Conservation (phyloP, 2,113 vertebrate species). For the Oryzias woworae region DNA sequence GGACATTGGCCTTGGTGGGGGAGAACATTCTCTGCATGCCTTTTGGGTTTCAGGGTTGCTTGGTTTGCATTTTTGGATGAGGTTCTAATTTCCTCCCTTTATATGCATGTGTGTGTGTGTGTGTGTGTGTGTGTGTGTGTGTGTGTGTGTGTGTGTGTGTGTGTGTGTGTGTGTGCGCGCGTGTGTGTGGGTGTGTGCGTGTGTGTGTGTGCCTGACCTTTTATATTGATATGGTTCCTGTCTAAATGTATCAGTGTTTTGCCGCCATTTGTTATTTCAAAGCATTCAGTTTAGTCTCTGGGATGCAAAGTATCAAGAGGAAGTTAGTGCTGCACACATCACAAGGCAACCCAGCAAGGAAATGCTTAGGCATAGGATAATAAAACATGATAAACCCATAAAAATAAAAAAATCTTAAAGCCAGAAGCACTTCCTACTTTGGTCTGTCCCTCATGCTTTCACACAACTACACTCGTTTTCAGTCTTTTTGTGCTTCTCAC, state of each 20-base stretch:
- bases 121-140: no score
- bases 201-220: no score
- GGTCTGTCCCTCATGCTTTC: slow-evolving; percentile 1
- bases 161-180: no score
- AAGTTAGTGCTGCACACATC: slow-evolving; percentile 25
- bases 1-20: no score
- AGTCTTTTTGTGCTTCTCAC: slow-evolving; percentile 26
- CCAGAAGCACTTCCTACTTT: slow-evolving; percentile 17
- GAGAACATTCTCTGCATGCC: neutral
- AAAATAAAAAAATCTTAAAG: slow-evolving; percentile 8
- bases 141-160: no score
- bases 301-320: slow-evolving; percentile 46
- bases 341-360: slow-evolving; percentile 35
- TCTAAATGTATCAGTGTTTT: neutral
- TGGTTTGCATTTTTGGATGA: neutral
- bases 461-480: slow-evolving; percentile 2
- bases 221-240: no score
- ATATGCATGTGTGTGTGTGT: no score
- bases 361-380: slow-evolving; percentile 24
- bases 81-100: no score
- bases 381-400: neutral
- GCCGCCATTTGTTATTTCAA: slow-evolving; percentile 4
- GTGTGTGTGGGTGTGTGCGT: no score
- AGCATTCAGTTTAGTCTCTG: slow-evolving; percentile 3
- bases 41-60: neutral